These are phyloP conservation scores for Ceratoteleas bidentatus DNA, from an alignment of 1,140 invertebrate species.

Conservation along the genomic window DNA sequence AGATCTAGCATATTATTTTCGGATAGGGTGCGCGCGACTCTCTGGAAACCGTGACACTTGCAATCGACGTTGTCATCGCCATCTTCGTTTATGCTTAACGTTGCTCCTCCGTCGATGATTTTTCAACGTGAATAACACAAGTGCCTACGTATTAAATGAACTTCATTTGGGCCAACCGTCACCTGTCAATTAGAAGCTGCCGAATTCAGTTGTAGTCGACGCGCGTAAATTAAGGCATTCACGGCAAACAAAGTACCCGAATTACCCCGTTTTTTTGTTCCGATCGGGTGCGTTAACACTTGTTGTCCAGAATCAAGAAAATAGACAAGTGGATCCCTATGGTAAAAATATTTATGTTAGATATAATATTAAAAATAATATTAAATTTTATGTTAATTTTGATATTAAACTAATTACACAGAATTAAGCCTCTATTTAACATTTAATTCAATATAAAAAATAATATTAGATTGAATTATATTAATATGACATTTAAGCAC, in stretches of 20 bases:
- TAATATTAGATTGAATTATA: no score
- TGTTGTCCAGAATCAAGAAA: slow-evolving; percentile 42
- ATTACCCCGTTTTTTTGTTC: slow-evolving; percentile 46
- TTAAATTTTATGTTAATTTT: not conserved
- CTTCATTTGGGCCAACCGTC: slow-evolving; percentile 80
- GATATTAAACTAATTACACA: no score
- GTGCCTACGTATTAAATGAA: slow-evolving; percentile 81
- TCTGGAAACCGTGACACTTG: slow-evolving; percentile 31
- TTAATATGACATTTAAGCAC: no score
- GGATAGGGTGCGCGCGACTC: slow-evolving; percentile 12
- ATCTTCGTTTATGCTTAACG: slow-evolving; percentile 64
- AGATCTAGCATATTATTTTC: slow-evolving; percentile 19
- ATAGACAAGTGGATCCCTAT: not conserved
- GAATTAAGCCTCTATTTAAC: no score
- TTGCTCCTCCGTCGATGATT: slow-evolving; percentile 71
- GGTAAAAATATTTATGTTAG: not conserved
- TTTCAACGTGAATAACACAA: slow-evolving; percentile 78
- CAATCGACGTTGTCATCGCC: slow-evolving; percentile 63
- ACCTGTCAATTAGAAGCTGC: slow-evolving; percentile 70
- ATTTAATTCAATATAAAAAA: no score
- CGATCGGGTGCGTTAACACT: slow-evolving; percentile 54
- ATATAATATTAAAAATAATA: not conserved
- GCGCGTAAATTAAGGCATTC: slow-evolving; percentile 4
- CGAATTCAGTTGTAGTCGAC: slow-evolving; percentile 50
- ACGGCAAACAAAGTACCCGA: slow-evolving; percentile 36